Conservation (phyloP, 2,888 invertebrate genomes). For the Coleophora flavipennella region DNA sequence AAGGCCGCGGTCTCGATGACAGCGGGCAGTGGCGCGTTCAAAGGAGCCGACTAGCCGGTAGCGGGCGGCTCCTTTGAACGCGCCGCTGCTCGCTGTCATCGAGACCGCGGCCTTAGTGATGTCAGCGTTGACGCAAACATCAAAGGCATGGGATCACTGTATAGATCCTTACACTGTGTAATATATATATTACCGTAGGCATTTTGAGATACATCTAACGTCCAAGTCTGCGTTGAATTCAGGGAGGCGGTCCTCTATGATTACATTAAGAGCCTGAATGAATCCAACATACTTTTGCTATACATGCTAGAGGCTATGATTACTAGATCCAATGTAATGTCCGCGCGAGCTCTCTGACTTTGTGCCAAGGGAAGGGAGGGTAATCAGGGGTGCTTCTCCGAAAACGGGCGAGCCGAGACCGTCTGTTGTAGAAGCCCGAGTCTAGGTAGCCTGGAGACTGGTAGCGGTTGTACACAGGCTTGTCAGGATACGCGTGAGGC, state of each 20-base stretch:
- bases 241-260: constrained; percentile 38
- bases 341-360: constrained; percentile 79
- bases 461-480: constrained; percentile 62
- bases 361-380: constrained; percentile 85
- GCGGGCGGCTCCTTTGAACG: no score
- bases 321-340: constrained; percentile 77
- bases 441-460: constrained; percentile 49
- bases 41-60: no score
- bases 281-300: constrained; percentile 56
- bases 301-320: not conserved
- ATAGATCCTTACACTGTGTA: no score
- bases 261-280: constrained; percentile 39
- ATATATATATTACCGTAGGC: constrained; percentile 39
- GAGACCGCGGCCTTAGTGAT: no score
- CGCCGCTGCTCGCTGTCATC: no score
- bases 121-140: no score
- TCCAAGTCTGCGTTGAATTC: constrained; percentile 57
- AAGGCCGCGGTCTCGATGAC: no score
- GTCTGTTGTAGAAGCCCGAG: constrained; percentile 56
- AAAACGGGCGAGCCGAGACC: constrained; percentile 50
- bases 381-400: constrained; percentile 54
- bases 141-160: no score
- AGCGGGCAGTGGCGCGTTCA: no score
- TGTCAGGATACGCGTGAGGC: constrained; percentile 52
- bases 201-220: constrained; percentile 29